A percentile compares a stretch with the other conserved stretches of the same genome.
phyloP scores from a whole-genome alignment of 2,113 vertebrate genomes.

The Sorex fumeus region DNA sequence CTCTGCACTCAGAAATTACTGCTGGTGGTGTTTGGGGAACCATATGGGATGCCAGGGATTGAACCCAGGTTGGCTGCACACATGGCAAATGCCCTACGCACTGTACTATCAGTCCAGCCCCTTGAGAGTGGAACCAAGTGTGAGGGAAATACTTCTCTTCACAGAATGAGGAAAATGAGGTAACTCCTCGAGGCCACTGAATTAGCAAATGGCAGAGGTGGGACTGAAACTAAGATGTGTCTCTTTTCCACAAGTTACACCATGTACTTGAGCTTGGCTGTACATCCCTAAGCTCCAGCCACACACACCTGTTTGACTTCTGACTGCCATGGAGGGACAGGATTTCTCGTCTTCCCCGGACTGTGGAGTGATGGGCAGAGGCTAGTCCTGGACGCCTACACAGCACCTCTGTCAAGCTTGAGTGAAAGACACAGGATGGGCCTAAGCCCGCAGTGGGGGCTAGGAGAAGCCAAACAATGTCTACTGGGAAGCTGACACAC shows the following conservation, averaged over 20 bases:
- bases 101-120: too few species aligned
- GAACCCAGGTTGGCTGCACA: too few species aligned
- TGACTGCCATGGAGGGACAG: neutral
- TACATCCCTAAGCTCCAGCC: neutral
- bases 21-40: too few species aligned
- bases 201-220: rapidly evolving
- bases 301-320: too few species aligned
- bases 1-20: too few species aligned
- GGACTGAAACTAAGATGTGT: neutral
- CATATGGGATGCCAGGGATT: too few species aligned
- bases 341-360: neutral
- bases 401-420: neutral
- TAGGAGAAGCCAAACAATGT: too few species aligned
- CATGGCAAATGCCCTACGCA: too few species aligned
- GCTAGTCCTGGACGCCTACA: neutral
- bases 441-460: neutral
- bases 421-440: rapidly evolving
- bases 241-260: neutral
- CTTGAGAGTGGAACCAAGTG: neutral
- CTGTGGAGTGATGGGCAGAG: neutral
- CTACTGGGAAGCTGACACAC: neutral
- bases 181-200: neutral
- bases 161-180: neutral
- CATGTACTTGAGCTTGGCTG: rapidly evolving
- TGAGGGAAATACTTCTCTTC: neutral